These are phyloP conservation scores for Liopterus haemorrhoidalis DNA, from an alignment of 2,888 invertebrate species.

Conservation along the genomic window DNA sequence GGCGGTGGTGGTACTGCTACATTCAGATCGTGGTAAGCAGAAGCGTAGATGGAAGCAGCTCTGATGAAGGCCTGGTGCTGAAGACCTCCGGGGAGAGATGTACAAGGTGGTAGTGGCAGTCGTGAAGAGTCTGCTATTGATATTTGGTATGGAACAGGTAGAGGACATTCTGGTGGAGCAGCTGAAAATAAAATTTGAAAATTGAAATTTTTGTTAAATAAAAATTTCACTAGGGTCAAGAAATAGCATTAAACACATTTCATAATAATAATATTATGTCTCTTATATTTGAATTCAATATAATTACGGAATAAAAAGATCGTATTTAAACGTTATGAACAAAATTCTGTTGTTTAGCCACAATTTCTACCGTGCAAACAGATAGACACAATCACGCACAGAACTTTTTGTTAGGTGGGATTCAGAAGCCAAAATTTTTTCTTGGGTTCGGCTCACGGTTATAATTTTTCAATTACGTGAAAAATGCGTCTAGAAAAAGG, in stretches of 20 bases:
- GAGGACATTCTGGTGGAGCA: conserved; percentile 10
- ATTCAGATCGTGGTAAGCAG: conserved; percentile 20
- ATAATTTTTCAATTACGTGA: no score
- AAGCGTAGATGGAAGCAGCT: conserved; percentile 18
- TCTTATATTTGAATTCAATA: not conserved
- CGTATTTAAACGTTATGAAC: no score
- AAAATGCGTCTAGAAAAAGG: not conserved
- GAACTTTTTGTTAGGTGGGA: no score
- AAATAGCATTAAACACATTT: not conserved
- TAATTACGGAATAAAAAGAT: no score
- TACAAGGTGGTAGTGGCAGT: conserved; percentile 11
- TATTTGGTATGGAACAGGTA: not conserved
- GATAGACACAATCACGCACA: no score
- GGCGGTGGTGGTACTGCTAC: no score
- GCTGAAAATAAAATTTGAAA: conserved; percentile 9
- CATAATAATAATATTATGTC: not conserved
- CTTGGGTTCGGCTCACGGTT: no score
- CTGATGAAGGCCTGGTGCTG: conserved; percentile 18
- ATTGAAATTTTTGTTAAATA: not conserved
- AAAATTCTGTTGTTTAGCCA: no score
- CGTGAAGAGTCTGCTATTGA: conserved; percentile 2
- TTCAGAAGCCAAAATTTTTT: no score
- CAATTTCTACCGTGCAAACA: no score
- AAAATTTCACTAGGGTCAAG: not conserved
- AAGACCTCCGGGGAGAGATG: conserved; percentile 9